Percentiles rank a stretch among this genome's conserved stretches.
phyloP scores from a whole-genome alignment of 64 coral and sea anemone species.

The Anthopleura sola region DNA sequence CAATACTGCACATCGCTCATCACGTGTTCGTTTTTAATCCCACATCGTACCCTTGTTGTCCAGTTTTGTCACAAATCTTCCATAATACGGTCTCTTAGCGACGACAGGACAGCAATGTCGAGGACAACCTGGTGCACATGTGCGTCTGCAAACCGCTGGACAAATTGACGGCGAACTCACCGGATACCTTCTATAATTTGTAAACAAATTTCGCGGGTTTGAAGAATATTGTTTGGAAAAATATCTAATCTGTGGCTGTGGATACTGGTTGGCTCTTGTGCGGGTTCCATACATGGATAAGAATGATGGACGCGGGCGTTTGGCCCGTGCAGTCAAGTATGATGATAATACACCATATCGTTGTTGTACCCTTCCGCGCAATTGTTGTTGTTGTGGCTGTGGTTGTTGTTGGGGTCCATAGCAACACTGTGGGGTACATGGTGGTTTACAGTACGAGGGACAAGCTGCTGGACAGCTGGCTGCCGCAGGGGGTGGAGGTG shows the following conservation, averaged over 20 bases:
- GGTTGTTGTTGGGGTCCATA: not conserved
- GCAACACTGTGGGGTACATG: constrained; percentile 48
- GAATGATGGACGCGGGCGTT: not conserved
- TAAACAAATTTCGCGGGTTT: not conserved
- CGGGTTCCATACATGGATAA: constrained; percentile 5
- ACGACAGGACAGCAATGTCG: constrained; percentile 31
- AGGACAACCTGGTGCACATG: constrained; percentile 66
- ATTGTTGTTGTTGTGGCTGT: not conserved
- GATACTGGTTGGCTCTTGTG: not conserved
- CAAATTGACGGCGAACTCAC: constrained; percentile 12
- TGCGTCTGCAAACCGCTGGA: constrained; percentile 39
- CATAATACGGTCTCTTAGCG: not conserved
- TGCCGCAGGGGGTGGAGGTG: constrained; percentile 31
- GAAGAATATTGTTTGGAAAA: constrained; percentile 17
- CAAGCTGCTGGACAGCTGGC: constrained; percentile 37
- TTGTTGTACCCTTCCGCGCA: too few species aligned
- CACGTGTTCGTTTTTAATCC: not conserved
- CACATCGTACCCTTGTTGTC: not conserved
- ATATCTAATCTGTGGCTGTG: constrained; percentile 8
- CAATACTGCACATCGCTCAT: too few species aligned
- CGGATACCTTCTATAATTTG: not conserved
- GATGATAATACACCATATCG: not conserved
- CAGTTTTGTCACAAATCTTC: not conserved
- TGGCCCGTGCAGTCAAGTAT: not conserved
- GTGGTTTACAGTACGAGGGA: constrained; percentile 33